phyloP scores from a whole-genome alignment of 2,113 vertebrate species.

The Cebidichthys violaceus region DNA sequence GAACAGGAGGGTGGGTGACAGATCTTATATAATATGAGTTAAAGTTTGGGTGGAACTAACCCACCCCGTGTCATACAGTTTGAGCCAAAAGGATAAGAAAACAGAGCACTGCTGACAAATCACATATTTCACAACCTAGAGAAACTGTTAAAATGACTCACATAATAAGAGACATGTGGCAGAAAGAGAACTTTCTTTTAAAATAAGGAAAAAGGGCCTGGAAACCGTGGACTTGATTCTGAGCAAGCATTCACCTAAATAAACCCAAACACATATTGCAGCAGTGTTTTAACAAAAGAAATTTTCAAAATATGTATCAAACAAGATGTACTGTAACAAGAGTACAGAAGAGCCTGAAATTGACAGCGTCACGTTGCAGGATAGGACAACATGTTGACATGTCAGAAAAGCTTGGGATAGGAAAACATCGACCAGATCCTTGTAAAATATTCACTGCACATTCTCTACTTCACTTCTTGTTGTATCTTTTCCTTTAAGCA shows the following conservation, averaged over 20 bases:
- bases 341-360: not conserved
- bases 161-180: slow-evolving; percentile 37
- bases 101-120: slow-evolving; percentile 48
- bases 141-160: slow-evolving; percentile 35
- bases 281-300: not conserved
- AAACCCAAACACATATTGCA: not conserved
- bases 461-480: slow-evolving; percentile 3
- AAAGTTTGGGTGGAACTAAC: slow-evolving; percentile 55
- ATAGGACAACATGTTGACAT: not conserved
- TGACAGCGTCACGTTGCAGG: slow-evolving; percentile 1
- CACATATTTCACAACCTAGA: slow-evolving; percentile 46
- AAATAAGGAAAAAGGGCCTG: not conserved
- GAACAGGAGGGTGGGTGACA: slow-evolving; percentile 27
- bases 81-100: slow-evolving; percentile 48
- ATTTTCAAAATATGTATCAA: not conserved
- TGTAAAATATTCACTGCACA: slow-evolving; percentile 52
- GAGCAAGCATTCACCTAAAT: not conserved
- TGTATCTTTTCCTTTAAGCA: slow-evolving; percentile 56
- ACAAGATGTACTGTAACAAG: not conserved
- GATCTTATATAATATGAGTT: slow-evolving; percentile 49
- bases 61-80: slow-evolving; percentile 4
- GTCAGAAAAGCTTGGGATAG: slow-evolving; percentile 11
- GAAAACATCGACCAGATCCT: slow-evolving; percentile 32
- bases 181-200: not conserved
- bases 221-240: slow-evolving; percentile 10